These are phyloP conservation scores for Steinernema feltiae DNA, from an alignment of 1,140 invertebrate genomes.

Conservation along the genomic window DNA sequence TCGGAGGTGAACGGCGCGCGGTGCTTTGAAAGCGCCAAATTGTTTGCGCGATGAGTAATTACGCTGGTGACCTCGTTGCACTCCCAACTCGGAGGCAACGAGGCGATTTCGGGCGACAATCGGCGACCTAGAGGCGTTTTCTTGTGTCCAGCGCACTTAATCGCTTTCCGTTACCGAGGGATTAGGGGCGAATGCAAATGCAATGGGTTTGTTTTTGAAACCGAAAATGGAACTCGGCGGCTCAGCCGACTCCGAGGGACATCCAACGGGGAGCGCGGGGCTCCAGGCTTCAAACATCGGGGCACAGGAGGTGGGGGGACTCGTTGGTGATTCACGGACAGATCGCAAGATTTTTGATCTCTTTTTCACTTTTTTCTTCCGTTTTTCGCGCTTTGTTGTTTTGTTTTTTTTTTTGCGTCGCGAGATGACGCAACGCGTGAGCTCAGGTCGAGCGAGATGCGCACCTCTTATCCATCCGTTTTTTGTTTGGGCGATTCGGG, in stretches of 20 bases:
- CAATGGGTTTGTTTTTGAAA: not conserved
- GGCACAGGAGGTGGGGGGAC: not conserved
- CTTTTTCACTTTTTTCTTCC: not conserved
- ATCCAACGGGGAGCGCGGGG: too few species aligned
- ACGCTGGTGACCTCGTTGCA: conserved; percentile 12
- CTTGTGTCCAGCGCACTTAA: not conserved
- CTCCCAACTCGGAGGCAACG: conserved; percentile 8
- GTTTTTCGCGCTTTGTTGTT: not conserved
- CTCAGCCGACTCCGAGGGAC: too few species aligned
- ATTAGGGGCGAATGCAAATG: conserved; percentile 2
- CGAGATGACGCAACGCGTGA: conserved; percentile 8
- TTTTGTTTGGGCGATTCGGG: conserved; percentile 12
- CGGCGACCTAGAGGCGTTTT: not conserved
- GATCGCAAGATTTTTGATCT: not conserved
- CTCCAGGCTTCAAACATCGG: not conserved
- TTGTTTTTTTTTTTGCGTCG: not conserved
- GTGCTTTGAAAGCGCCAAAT: conserved; percentile 14
- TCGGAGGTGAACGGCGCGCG: conserved; percentile 12
- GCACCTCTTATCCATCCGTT: conserved; percentile 10
- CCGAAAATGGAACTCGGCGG: not conserved
- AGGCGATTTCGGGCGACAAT: not conserved
- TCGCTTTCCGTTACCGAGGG: conserved; percentile 6
- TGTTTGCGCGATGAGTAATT: conserved; percentile 15
- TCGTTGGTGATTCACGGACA: not conserved
- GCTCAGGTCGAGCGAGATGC: not conserved